Evolutionary conservation across 1,140 invertebrate species (phyloP), one percentile per base, ranked within the genome.

Genomic region (Episyrphus balteatus): DNA sequence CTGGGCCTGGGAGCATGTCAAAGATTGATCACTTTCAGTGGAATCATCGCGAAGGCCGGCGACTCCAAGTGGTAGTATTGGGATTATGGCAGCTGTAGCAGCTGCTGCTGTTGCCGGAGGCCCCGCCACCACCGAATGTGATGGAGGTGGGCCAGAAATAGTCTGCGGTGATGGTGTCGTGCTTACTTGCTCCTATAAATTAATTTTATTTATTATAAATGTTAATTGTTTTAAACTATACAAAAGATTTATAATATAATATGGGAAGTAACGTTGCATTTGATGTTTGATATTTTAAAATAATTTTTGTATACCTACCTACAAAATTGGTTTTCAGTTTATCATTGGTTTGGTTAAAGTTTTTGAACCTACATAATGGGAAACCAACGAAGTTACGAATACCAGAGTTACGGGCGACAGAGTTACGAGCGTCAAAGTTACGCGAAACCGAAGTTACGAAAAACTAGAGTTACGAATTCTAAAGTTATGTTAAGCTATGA

Each of bases 21-120:
- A 58, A 49, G 64, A 67, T 54, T 68, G 65, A 50, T 68, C 65
- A 21, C 64, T 67, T 42, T 68, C 65, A 50, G 65, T 68, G 52
- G 65, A 68, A 60, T 68, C 65, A 68, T 68, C 65, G 61, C 65
- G 65, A 46, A 68, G 55, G 43, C 64, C 63, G 32, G 64, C 65
- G 55, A 68, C 64, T 52, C 65, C 65, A 50, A 68, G 56, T 56
- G 65, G 65, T 54, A 68, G 19, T 37, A 68, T 67, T 19, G 65
- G 65, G 47, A 67, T 67, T 55, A 68, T 67, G 40, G 65, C 65
- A 62, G 65, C 65, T 63, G 65, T 65, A 42, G 65, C 64, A 58
- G 65, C 65, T 59, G 63, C 63, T 50, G 63, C 63, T 55, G 65
- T 68, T 68, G 65, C 61, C 56, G 64, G 60, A 50, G 65, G 65